A percentile compares a stretch with the other conserved stretches of the same genome.
Evolutionary conservation across 2,888 invertebrate species (phyloP).

Genomic region (Drosophila pseudotakahashii): DNA sequence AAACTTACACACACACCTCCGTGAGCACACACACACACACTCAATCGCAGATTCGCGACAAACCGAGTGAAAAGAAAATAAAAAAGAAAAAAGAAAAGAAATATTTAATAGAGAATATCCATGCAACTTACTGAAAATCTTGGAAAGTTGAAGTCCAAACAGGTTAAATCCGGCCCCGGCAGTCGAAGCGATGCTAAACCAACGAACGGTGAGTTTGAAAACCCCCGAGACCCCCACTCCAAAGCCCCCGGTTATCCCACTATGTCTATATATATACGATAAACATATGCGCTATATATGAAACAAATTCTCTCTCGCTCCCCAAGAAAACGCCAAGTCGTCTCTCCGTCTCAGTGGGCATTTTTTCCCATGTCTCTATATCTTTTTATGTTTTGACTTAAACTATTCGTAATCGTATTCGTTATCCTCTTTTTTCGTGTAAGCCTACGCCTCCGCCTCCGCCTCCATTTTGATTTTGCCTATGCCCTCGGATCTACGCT

Average conservation of each 20-base stretch:
- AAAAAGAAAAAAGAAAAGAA: constrained; percentile 17
- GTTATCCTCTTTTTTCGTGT: constrained; percentile 6
- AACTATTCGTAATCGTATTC: constrained; percentile 13
- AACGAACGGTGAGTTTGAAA: constrained; percentile 41
- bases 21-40: constrained; percentile 7
- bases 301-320: constrained; percentile 10
- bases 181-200: constrained; percentile 34
- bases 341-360: constrained; percentile 2
- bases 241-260: background rate
- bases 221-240: constrained; percentile 12
- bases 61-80: constrained; percentile 15
- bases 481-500: constrained; percentile 19
- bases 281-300: background rate
- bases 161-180: constrained; percentile 41
- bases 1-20: constrained; percentile 19
- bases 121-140: constrained; percentile 37
- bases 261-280: background rate
- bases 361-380: constrained; percentile 10
- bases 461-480: constrained; percentile 42
- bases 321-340: background rate
- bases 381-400: constrained; percentile 17
- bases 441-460: constrained; percentile 36
- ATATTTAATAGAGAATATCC: constrained; percentile 18
- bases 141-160: constrained; percentile 48
- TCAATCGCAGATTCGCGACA: constrained; percentile 4